Conservation (phyloP, 2,113 vertebrate genomes). For the human region GRCh38 chr9:90423001-90423500, state of each 20-base stretch:
- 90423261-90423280: neutral
- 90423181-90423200: neutral
- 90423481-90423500: rapidly evolving
- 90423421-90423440: no score
- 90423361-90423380: no score
- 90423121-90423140: neutral
- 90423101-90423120: constrained; percentile 19
- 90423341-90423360: neutral
- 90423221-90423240: no score
- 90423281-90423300: neutral
- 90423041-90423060: neutral
- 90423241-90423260: neutral
- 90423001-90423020: no score
- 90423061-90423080: neutral
- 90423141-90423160: neutral
- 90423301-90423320: neutral
- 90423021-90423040: neutral
- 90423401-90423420: no score
- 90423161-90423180: neutral
- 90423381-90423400: rapidly evolving
- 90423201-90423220: neutral
- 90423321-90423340: neutral
- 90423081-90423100: neutral
- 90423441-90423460: neutral
- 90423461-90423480: neutral